These are phyloP conservation scores for Pyralis farinalis DNA, from an alignment of 2,888 invertebrate species.

Conservation along the genomic window DNA sequence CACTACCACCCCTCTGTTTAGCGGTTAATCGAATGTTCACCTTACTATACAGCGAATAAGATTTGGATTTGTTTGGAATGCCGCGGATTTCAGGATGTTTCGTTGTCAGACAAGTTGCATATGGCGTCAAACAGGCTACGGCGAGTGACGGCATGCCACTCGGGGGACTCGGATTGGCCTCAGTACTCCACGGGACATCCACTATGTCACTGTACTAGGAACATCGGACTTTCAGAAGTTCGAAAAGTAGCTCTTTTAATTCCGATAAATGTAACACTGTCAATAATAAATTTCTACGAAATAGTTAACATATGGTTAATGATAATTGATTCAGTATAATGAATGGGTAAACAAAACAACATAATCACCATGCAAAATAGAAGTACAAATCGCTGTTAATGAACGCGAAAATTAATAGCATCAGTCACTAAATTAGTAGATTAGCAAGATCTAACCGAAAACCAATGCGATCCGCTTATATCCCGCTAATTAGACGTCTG, in stretches of 20 bases:
- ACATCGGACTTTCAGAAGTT: slow-evolving; percentile 45
- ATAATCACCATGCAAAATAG: slow-evolving; percentile 16
- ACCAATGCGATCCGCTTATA: slow-evolving; percentile 51
- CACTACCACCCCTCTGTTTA: slow-evolving; percentile 44
- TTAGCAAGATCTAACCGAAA: slow-evolving; percentile 48
- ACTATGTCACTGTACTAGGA: slow-evolving; percentile 47
- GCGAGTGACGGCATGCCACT: slow-evolving; percentile 73
- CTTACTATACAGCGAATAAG: slow-evolving; percentile 38
- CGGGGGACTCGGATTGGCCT: slow-evolving; percentile 72
- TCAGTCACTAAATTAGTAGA: slow-evolving; percentile 52
- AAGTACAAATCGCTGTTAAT: slow-evolving; percentile 35
- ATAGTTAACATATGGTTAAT: no score
- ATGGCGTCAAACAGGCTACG: slow-evolving; percentile 77
- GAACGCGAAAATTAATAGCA: slow-evolving; percentile 46
- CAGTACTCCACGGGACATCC: slow-evolving; percentile 52
- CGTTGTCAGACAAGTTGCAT: slow-evolving; percentile 46
- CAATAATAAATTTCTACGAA: no score
- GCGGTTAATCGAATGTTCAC: slow-evolving; percentile 38
- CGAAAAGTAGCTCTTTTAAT: slow-evolving; percentile 22
- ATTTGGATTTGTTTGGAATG: slow-evolving; percentile 37
- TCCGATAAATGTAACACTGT: neutral
- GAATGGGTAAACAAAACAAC: slow-evolving; percentile 9
- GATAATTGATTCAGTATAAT: neutral
- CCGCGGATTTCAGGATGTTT: slow-evolving; percentile 43
- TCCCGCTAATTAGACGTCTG: slow-evolving; percentile 59